Conservation (phyloP, 2,113 vertebrate species). For the Ptilonorhynchus violaceus region DNA sequence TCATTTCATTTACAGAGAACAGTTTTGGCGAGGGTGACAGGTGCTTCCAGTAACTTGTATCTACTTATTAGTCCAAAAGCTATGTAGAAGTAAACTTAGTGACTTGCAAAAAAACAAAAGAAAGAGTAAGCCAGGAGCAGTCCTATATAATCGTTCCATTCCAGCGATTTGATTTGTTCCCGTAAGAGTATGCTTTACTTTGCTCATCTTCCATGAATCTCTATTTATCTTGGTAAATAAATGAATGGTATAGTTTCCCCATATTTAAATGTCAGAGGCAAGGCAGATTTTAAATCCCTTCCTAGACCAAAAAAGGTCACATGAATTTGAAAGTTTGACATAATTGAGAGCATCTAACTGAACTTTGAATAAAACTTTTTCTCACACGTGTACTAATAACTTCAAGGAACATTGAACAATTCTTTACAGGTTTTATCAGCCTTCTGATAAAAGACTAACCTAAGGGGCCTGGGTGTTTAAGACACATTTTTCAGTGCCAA, state of each 20-base stretch:
- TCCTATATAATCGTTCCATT: background rate
- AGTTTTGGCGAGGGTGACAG: background rate
- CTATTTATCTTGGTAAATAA: background rate
- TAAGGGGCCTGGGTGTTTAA: conserved; percentile 28
- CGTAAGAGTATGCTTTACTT: background rate
- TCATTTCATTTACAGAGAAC: background rate
- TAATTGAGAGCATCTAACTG: background rate
- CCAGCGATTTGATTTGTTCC: background rate
- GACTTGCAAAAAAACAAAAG: background rate
- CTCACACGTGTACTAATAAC: background rate
- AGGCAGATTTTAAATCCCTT: background rate
- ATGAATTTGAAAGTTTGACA: background rate
- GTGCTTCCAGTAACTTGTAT: background rate
- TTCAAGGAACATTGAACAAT: background rate
- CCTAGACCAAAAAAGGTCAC: background rate
- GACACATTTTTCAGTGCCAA: conserved; percentile 54
- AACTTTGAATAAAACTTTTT: background rate
- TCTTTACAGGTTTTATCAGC: background rate
- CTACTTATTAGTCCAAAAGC: background rate
- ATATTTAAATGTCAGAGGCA: background rate
- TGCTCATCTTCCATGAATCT: background rate
- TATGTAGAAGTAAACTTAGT: background rate
- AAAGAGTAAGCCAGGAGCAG: background rate
- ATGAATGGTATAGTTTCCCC: background rate
- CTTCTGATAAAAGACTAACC: conserved; percentile 45